A percentile compares a stretch with the other conserved stretches of the same genome.
These are phyloP conservation scores for Julus scandinavius DNA, from an alignment of 2,888 invertebrate species.

Conservation along the genomic window DNA sequence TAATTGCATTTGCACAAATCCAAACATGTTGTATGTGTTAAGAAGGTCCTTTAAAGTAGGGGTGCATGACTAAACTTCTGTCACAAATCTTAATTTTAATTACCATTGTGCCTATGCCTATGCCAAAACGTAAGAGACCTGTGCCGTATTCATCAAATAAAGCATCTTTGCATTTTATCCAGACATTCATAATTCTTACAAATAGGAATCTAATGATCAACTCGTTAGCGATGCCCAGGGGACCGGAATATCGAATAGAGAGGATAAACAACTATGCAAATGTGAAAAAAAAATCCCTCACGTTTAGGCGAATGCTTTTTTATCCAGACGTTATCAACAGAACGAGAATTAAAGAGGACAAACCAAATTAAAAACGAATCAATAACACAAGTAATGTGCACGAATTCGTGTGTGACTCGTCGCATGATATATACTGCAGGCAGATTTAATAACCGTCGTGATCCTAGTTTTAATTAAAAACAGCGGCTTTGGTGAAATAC, in stretches of 20 bases:
- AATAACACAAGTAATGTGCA: background rate
- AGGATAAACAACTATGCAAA: background rate
- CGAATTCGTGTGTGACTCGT: background rate
- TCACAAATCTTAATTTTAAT: no score
- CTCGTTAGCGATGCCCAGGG: background rate
- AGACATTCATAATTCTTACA: background rate
- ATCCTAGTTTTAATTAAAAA: background rate
- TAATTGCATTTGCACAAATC: no score
- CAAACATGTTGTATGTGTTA: no score
- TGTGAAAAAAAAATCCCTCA: background rate
- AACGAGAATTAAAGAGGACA: background rate
- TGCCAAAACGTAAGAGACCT: background rate
- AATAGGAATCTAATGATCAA: conserved; percentile 13
- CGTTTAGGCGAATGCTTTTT: background rate
- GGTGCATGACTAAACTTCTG: no score
- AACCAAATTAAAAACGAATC: conserved; percentile 25
- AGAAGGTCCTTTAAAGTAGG: no score
- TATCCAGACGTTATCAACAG: background rate
- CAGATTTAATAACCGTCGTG: conserved; percentile 4
- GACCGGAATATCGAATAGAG: background rate
- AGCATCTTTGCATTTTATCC: background rate
- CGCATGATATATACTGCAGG: background rate
- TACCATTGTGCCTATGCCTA: background rate
- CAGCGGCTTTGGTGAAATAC: background rate
- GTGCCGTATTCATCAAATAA: background rate